These are phyloP conservation scores for Lacanobia wlatinum DNA, from an alignment of 2,888 invertebrate genomes.

Conservation along the genomic window DNA sequence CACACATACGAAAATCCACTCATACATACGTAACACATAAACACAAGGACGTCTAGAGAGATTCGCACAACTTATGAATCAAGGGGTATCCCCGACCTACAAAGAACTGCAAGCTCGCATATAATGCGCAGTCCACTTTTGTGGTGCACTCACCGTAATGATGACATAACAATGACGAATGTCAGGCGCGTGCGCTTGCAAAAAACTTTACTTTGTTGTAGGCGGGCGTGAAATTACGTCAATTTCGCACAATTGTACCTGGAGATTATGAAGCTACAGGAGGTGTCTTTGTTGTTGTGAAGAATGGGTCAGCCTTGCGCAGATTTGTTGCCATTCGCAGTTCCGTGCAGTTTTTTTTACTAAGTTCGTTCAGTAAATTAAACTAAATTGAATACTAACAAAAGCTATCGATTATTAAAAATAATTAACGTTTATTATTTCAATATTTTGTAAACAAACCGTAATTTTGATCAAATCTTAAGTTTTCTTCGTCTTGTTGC, in stretches of 20 bases:
- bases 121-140: conserved; percentile 81
- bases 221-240: conserved; percentile 85
- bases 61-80: conserved; percentile 81
- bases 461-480: conserved; percentile 47
- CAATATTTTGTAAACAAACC: conserved; percentile 38
- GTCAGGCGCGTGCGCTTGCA: conserved; percentile 82
- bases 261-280: conserved; percentile 76
- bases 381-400: not conserved
- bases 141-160: conserved; percentile 84
- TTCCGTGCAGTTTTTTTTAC: not conserved
- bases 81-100: conserved; percentile 87
- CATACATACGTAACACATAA: conserved; percentile 29
- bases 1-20: conserved; percentile 56
- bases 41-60: conserved; percentile 74
- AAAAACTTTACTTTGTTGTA: conserved; percentile 78
- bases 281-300: conserved; percentile 77
- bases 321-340: conserved; percentile 18
- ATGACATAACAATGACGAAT: conserved; percentile 85
- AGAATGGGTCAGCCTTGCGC: conserved; percentile 60
- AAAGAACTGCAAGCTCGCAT: conserved; percentile 80
- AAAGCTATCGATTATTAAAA: conserved; percentile 11
- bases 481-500: conserved; percentile 53
- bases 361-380: not conserved
- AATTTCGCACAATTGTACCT: conserved; percentile 90
- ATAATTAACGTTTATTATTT: conserved; percentile 12